Base-by-base conservation (phyloP, 2,113 vertebrate genomes). In the Nerophis lumbriciformis region DNA sequence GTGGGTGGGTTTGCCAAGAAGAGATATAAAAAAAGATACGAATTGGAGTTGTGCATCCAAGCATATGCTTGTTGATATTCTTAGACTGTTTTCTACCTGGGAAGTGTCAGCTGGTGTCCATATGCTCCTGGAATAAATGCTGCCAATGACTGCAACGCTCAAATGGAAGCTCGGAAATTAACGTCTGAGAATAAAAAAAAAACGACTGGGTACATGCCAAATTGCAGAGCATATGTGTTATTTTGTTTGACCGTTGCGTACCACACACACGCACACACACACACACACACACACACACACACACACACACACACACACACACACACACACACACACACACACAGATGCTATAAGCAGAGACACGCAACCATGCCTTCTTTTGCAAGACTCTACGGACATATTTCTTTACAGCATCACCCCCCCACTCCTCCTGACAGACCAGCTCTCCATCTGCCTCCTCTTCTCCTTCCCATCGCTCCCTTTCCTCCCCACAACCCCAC, bases 51-150 rank as follows among this genome's bases (percentile, higher is more conserved):
- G 69, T 68, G 72, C 53, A 52, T 57, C 11, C n/a, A 73, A 73
- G 69, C 78, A 77, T 75, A 86, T 76, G 75, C 77, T 78, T 8
- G 72, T 81, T 85, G 68, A 75, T 81, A 86, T 85, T 85, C 83
- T 77, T 66, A 63, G 59, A 49, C 68, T 65, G 66, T 72, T 66
- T 83, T 53, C 61, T 80, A 83, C 76, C 63, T 74, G 69, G 75
- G 80, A 71, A 76, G 66, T 62, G 54, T 56, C 57, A 28, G 64
- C 66, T 62, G 53, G 38, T 68, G 76, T 57, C 61, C 55, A 45
- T 63, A 39, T 78, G 53, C 60, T 56, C 37, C 21, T 67, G 44
- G 71, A 28, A 28, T 36, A 53, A 63, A 68, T 48, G 9, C 61
- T 47, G 13, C 54, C 6, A 63, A 53, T 39, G 63, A 35, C 45